Evolutionary conservation across 2,113 vertebrate species (phyloP), one percentile per base, ranked within the genome.

Genomic region (Crocuta crocuta): DNA sequence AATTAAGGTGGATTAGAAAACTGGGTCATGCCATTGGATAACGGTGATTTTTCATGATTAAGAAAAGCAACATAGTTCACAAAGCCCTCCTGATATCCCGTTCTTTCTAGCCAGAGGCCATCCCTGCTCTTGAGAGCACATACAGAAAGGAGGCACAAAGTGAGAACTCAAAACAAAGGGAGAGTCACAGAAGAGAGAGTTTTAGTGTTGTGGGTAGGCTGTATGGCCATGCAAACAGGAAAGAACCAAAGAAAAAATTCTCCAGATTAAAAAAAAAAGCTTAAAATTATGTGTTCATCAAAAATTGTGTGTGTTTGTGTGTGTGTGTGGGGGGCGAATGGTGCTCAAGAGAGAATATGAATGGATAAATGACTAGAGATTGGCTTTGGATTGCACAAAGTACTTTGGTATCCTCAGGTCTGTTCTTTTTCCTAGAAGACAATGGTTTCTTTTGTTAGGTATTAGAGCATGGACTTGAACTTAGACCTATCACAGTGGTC

Each of bases 1-100:
- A 88, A 85, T 86, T 94, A 95, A 96, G 90, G 79, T 84, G 83
- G 58, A 81, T 85, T 90, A 93, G 89, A 93, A 98, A 98, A 93
- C 63, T 94, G 84, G 82, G 78, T 66, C 78, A 82, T 68, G 55
- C 81, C 82, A 91, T 53, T 94, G 79, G 84, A 48, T 92, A 66
- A n/a, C 85, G n/a, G 73, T 91, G 79, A 74, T 79, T 94, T 95
- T 92, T 91, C 78, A 82, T 79, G 97, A 94, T 68, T 86, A 86
- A 95, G 92, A 91, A 97, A 85, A 95, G 73, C 39, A 89, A 93
- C 35, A 63, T 35, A 71, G 66, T 61, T 94, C 35, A 85, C 0
- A 79, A 58, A 93, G 84, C 39, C 45, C 31, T 94, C 16, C 11
- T 71, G 66, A 90, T 33, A 93, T 86, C 45, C 2, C 63, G 70